Conservation (phyloP, 2,888 invertebrate genomes). For the Nemotelus nigrinus region DNA sequence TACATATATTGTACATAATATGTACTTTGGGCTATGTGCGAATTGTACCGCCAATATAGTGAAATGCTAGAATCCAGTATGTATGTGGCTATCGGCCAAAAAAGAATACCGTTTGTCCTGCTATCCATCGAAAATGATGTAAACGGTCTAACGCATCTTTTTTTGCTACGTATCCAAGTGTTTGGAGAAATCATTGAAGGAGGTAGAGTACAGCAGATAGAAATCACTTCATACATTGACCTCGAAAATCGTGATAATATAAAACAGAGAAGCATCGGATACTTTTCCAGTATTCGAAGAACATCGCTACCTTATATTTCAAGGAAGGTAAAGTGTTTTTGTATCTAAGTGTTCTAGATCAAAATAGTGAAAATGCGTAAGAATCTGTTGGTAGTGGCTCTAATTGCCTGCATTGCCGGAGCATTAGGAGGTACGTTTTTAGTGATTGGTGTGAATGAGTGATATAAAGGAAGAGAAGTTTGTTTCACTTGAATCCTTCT, state of each 20-base stretch:
- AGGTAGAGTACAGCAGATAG: no score
- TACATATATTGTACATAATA: no score
- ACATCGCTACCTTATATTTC: not conserved
- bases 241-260: constrained; percentile 23
- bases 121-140: not conserved
- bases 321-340: not conserved
- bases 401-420: constrained; percentile 10
- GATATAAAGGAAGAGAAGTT: no score
- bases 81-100: no score
- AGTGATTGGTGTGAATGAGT: no score
- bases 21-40: no score
- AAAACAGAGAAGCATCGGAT: not conserved
- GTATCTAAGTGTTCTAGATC: not conserved
- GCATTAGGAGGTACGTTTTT: constrained; percentile 20
- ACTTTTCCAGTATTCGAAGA: constrained; percentile 13
- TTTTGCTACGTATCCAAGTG: not conserved
- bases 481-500: no score
- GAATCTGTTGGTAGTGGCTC: not conserved
- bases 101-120: constrained; percentile 13
- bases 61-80: no score
- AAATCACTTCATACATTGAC: constrained; percentile 26
- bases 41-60: no score
- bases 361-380: constrained; percentile 19
- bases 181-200: no score
- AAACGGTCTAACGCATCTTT: not conserved